A percentile compares a stretch with the other conserved stretches of the same genome.
These are phyloP conservation scores for Fulmarus glacialis DNA, from an alignment of 2,113 vertebrate genomes.

Conservation along the genomic window DNA sequence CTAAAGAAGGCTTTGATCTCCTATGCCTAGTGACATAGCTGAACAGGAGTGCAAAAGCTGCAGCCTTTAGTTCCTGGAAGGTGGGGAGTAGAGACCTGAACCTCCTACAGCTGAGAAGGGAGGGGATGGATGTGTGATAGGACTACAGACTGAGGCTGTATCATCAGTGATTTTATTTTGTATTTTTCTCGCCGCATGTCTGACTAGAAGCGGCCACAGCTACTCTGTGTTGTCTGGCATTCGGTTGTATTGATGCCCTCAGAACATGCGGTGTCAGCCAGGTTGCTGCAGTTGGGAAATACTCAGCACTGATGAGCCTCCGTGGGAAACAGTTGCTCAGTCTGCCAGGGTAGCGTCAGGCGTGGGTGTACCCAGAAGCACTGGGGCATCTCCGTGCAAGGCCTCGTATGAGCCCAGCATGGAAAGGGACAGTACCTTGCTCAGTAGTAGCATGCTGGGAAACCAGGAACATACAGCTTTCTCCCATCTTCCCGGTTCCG, in stretches of 20 bases:
- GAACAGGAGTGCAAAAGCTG: neutral
- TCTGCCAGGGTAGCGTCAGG: neutral
- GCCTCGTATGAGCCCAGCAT: neutral
- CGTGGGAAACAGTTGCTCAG: neutral
- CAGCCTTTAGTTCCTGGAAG: neutral
- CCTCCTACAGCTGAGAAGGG: neutral
- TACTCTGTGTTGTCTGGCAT: neutral
- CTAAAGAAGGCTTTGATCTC: neutral
- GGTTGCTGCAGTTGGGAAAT: neutral
- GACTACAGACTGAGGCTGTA: neutral
- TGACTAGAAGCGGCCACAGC: neutral
- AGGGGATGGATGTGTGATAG: neutral
- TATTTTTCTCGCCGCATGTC: neutral
- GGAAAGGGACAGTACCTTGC: neutral
- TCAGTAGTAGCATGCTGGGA: neutral
- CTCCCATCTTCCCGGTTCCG: fast-evolving
- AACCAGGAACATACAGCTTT: neutral
- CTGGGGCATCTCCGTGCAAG: neutral
- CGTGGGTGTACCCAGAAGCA: neutral
- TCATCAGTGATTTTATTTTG: neutral
- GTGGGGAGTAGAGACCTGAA: neutral
- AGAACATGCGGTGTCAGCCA: neutral
- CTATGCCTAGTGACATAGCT: neutral
- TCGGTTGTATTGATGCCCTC: neutral
- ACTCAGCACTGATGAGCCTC: neutral